Percentiles rank a stretch among this genome's conserved stretches.
phyloP scores from a whole-genome alignment of 1,140 invertebrate genomes.

The Drosophila fuyamai region DNA sequence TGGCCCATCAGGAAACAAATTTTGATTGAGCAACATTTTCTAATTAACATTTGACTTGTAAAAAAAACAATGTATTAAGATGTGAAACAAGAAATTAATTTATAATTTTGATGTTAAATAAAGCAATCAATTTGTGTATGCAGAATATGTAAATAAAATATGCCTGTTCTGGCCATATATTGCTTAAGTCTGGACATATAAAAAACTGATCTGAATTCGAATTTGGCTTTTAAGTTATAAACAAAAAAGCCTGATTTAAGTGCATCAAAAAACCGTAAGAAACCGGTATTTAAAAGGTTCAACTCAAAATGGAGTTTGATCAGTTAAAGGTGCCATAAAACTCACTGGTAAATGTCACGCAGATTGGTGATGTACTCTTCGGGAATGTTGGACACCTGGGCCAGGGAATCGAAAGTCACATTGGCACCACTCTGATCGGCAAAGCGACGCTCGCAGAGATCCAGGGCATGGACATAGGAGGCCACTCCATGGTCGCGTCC shows the following conservation, averaged over 20 bases:
- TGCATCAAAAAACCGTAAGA: background rate
- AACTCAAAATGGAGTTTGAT: background rate
- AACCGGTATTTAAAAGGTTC: conserved; percentile 5
- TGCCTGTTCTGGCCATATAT: background rate
- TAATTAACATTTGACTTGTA: no score
- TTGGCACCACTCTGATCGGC: conserved; percentile 80
- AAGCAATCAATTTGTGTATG: no score
- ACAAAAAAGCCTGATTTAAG: background rate
- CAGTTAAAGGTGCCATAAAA: background rate
- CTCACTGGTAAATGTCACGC: conserved; percentile 80
- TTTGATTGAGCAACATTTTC: no score
- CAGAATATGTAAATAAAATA: background rate
- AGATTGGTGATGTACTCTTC: conserved; percentile 80
- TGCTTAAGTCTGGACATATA: background rate
- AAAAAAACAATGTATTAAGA: no score
- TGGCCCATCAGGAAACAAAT: no score
- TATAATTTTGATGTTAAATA: no score
- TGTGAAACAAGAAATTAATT: no score
- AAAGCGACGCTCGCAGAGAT: conserved; percentile 87
- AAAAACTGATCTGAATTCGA: background rate
- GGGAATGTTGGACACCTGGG: conserved; percentile 64
- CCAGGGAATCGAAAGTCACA: conserved; percentile 71
- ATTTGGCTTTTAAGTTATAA: background rate
- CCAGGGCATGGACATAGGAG: conserved; percentile 89
- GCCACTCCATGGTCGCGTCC: conserved; percentile 96